These are phyloP conservation scores for Plemyria rubiginata DNA, from an alignment of 2,888 invertebrate genomes.

Conservation along the genomic window DNA sequence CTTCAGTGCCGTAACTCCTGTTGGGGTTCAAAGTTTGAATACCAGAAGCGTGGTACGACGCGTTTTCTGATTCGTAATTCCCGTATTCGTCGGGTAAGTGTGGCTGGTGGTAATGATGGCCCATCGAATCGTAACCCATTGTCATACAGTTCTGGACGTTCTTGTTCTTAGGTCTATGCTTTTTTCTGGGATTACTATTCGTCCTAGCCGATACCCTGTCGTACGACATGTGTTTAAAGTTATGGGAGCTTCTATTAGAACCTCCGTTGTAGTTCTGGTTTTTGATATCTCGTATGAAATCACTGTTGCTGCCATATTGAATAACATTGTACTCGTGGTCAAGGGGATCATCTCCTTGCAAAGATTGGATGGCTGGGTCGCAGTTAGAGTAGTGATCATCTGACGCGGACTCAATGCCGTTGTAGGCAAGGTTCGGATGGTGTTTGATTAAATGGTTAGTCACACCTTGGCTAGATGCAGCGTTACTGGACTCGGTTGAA, in stretches of 20 bases:
- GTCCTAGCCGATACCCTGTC: constrained; percentile 80
- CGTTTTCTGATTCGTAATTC: constrained; percentile 78
- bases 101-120: constrained; percentile 82
- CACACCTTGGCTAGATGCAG: constrained; percentile 80
- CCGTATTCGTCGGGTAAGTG: constrained; percentile 81
- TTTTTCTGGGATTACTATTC: constrained; percentile 81
- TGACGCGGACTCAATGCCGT: constrained; percentile 79
- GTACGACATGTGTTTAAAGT: constrained; percentile 82
- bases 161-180: constrained; percentile 79
- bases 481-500: constrained; percentile 82
- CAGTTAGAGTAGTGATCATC: constrained; percentile 83
- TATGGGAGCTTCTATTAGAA: constrained; percentile 79
- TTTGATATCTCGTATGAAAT: constrained; percentile 79
- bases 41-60: constrained; percentile 81
- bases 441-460: constrained; percentile 82
- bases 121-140: constrained; percentile 84
- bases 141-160: constrained; percentile 85
- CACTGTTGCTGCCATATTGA: constrained; percentile 80
- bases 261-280: constrained; percentile 84
- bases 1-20: constrained; percentile 76
- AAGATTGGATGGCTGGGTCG: constrained; percentile 78
- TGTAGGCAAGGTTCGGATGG: constrained; percentile 76
- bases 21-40: constrained; percentile 82
- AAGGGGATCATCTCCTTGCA: constrained; percentile 79
- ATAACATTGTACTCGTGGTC: constrained; percentile 84